phyloP scores from a whole-genome alignment of 1,140 invertebrate species.

The Drosophila serrata region DNA sequence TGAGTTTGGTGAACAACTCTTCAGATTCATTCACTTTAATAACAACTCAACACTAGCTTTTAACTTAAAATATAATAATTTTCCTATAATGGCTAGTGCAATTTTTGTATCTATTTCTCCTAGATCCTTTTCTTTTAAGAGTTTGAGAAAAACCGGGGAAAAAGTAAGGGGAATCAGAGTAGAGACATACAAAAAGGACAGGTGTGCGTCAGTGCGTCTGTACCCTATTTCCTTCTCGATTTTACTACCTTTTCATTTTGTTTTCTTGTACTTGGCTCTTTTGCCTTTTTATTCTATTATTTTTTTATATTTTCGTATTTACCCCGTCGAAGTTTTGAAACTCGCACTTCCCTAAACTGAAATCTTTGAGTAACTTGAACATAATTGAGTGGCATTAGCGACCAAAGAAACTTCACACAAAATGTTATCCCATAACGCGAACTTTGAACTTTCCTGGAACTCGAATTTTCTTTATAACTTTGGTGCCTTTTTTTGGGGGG shows the following conservation, averaged over 20 bases:
- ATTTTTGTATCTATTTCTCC: not conserved
- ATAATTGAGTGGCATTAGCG: constrained; percentile 41
- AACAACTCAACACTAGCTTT: not conserved
- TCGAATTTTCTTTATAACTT: constrained; percentile 17
- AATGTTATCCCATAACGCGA: constrained; percentile 27
- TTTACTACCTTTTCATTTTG: not conserved
- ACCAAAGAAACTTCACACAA: constrained; percentile 26
- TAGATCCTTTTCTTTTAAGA: not conserved
- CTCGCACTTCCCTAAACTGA: constrained; percentile 20
- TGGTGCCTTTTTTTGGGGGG: not conserved
- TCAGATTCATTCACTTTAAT: not conserved
- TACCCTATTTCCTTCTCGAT: not conserved
- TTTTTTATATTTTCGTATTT: not conserved
- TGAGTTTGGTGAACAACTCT: not conserved
- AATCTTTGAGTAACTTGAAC: constrained; percentile 27
- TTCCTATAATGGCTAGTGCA: no score
- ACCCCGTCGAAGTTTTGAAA: constrained; percentile 5
- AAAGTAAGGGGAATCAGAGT: not conserved
- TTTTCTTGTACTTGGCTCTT: not conserved
- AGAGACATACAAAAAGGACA: constrained; percentile 1
- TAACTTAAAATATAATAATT: not conserved
- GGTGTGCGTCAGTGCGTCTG: constrained; percentile 11
- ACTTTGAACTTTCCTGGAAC: constrained; percentile 17
- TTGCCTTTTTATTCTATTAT: not conserved
- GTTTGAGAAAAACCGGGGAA: not conserved